Percentiles rank a stretch among this genome's conserved stretches.
phyloP scores from a whole-genome alignment of 2,888 invertebrate species.

The Agonopterix heracliana region DNA sequence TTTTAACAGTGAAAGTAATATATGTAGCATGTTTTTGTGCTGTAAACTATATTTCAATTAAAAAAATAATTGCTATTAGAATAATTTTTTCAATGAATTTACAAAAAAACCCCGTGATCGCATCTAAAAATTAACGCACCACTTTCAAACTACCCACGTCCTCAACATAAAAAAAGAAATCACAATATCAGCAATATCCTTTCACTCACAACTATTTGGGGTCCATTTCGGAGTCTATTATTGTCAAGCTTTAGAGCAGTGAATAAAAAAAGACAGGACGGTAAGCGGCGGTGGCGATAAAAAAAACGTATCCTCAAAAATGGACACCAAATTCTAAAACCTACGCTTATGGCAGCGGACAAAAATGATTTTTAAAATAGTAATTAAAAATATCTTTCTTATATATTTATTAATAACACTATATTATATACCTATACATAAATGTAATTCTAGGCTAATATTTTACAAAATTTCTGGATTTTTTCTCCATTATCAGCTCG shows the following conservation, averaged over 20 bases:
- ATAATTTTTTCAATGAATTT: slow-evolving; percentile 1
- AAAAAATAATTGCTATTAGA: too few relatives aligned
- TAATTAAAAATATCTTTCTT: slow-evolving; percentile 67
- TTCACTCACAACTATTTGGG: slow-evolving; percentile 9
- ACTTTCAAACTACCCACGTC: slow-evolving; percentile 1
- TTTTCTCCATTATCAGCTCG: slow-evolving; percentile 10
- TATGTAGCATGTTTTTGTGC: too few relatives aligned
- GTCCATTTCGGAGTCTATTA: slow-evolving; percentile 19
- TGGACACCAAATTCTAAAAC: slow-evolving; percentile 36
- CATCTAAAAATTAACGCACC: slow-evolving; percentile 7
- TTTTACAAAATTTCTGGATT: slow-evolving; percentile 50
- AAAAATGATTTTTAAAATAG: slow-evolving; percentile 36
- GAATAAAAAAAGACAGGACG: slow-evolving; percentile 9
- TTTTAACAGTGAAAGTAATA: too few relatives aligned
- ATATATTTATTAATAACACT: slow-evolving; percentile 47
- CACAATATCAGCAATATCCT: slow-evolving; percentile 14
- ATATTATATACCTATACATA: slow-evolving; percentile 44
- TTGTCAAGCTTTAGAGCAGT: slow-evolving; percentile 17
- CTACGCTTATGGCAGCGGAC: slow-evolving; percentile 64
- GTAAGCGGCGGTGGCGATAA: slow-evolving; percentile 23
- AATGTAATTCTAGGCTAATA: slow-evolving; percentile 46
- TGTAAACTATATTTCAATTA: too few relatives aligned
- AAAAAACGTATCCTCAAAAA: slow-evolving; percentile 27
- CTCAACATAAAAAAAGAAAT: slow-evolving; percentile 10
- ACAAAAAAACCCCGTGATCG: slow-evolving; percentile 2